phyloP scores from a whole-genome alignment of 2,888 invertebrate genomes.

The Caenorhabditis panamensis region DNA sequence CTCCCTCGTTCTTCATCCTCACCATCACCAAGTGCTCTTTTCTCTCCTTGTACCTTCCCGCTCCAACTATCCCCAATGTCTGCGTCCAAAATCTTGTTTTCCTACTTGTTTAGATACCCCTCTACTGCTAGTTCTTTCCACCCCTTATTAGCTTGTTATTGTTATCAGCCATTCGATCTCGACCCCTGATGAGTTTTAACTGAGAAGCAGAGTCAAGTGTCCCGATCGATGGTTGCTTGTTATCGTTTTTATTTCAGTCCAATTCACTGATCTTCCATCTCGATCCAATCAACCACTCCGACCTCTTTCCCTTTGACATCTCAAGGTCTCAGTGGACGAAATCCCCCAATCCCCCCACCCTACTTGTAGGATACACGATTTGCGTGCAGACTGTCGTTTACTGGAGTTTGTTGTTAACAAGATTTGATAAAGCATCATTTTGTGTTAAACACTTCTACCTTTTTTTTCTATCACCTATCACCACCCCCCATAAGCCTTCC shows the following conservation, averaged over 20 bases:
- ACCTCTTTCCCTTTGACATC: constrained; percentile 44
- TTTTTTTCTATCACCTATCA: constrained; percentile 11
- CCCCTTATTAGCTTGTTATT: constrained; percentile 57
- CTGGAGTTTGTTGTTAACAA: constrained; percentile 65
- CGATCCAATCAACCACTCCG: constrained; percentile 27
- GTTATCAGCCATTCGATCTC: constrained; percentile 64
- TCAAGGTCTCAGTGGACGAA: constrained; percentile 41
- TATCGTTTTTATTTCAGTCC: constrained; percentile 51
- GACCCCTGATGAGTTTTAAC: constrained; percentile 53
- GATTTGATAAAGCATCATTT: constrained; percentile 67
- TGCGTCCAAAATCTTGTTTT: constrained; percentile 57
- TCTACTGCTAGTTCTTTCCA: constrained; percentile 28
- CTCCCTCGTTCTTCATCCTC: constrained; percentile 9
- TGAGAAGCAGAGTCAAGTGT: constrained; percentile 15
- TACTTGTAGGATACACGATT: constrained; percentile 55
- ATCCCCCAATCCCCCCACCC: constrained; percentile 22
- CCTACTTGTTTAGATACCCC: constrained; percentile 31
- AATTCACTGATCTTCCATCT: constrained; percentile 55
- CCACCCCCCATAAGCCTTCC: constrained; percentile 1
- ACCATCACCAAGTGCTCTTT: constrained; percentile 48
- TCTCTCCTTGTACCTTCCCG: constrained; percentile 39
- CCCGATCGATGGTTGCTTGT: constrained; percentile 59
- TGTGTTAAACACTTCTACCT: constrained; percentile 47
- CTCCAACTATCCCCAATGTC: constrained; percentile 36
- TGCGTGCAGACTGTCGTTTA: constrained; percentile 49